phyloP scores from a whole-genome alignment of 2,888 invertebrate species.

The Chloromyia formosa region DNA sequence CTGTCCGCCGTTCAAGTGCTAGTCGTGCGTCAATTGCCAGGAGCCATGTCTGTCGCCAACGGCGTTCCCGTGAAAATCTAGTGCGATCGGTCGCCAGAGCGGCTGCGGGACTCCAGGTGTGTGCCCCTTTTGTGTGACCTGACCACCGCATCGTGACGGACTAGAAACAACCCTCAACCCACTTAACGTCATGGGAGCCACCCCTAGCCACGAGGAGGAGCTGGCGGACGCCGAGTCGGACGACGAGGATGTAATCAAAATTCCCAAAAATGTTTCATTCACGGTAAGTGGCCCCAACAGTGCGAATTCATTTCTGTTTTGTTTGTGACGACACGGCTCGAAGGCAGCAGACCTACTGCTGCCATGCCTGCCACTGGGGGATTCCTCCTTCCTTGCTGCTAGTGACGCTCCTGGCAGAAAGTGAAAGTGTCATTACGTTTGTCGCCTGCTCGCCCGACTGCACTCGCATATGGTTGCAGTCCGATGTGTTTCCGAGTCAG shows the following conservation, averaged over 20 bases:
- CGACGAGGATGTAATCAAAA: constrained; percentile 49
- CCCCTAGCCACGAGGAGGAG: constrained; percentile 48
- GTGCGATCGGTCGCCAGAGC: not conserved
- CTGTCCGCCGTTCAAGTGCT: not conserved
- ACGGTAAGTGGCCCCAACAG: constrained; percentile 40
- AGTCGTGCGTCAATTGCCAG: not conserved
- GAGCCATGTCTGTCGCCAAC: constrained; percentile 27
- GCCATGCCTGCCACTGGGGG: too few species aligned
- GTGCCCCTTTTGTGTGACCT: constrained; percentile 24
- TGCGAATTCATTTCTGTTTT: too few species aligned
- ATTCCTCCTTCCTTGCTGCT: not conserved
- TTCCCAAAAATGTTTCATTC: constrained; percentile 45
- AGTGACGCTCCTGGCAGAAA: not conserved
- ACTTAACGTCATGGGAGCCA: constrained; percentile 46
- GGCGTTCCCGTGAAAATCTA: constrained; percentile 16
- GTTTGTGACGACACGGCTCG: too few species aligned
- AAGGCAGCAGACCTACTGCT: not conserved
- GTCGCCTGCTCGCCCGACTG: not conserved
- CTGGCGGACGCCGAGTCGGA: constrained; percentile 47
- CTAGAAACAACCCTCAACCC: constrained; percentile 15
- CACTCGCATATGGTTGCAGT: not conserved
- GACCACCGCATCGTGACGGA: constrained; percentile 8
- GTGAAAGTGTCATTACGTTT: constrained; percentile 1
- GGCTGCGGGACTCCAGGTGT: constrained; percentile 23
- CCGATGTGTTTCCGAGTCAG: not conserved